phyloP scores from a whole-genome alignment of 2,113 vertebrate species.

The Tenrec ecaudatus region DNA sequence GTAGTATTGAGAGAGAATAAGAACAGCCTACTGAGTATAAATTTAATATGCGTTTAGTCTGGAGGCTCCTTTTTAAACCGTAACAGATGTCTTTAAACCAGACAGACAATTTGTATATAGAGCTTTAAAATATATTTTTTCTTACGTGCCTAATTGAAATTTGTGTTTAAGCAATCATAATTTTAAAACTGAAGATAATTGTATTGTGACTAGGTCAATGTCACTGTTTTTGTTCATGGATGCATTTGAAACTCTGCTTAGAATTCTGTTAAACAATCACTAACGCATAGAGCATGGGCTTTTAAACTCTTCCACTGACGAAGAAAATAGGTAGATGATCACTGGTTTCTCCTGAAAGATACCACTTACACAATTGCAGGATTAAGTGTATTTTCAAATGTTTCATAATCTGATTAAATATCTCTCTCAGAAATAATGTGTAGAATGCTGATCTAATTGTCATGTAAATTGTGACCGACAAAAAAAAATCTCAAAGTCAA shows the following conservation, averaged over 20 bases:
- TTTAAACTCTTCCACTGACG: neutral
- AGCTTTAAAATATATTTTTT: conserved; percentile 15
- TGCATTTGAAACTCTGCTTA: neutral
- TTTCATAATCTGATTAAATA: conserved; percentile 24
- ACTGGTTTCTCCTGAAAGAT: conserved; percentile 54
- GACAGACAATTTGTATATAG: neutral
- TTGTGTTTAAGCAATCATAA: conserved; percentile 44
- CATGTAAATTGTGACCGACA: neutral
- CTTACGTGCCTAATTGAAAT: conserved; percentile 32
- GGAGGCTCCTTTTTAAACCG: conserved; percentile 40
- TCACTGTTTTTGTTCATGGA: conserved; percentile 19
- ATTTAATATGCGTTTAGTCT: conserved; percentile 47
- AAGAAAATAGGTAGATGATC: neutral
- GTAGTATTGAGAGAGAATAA: too few relatives aligned
- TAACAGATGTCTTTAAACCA: conserved; percentile 46
- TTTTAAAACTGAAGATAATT: conserved; percentile 55
- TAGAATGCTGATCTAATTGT: conserved; percentile 45
- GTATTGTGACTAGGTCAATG: neutral
- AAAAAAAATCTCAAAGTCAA: conserved; percentile 57
- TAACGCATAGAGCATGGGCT: neutral
- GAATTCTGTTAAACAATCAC: conserved; percentile 36
- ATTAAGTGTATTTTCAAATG: conserved; percentile 30
- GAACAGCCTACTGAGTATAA: conserved; percentile 12
- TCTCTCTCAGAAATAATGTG: neutral
- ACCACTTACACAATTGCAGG: conserved; percentile 1